phyloP scores from a whole-genome alignment of 2,797 vertebrate genomes.

The Allobates femoralis region DNA sequence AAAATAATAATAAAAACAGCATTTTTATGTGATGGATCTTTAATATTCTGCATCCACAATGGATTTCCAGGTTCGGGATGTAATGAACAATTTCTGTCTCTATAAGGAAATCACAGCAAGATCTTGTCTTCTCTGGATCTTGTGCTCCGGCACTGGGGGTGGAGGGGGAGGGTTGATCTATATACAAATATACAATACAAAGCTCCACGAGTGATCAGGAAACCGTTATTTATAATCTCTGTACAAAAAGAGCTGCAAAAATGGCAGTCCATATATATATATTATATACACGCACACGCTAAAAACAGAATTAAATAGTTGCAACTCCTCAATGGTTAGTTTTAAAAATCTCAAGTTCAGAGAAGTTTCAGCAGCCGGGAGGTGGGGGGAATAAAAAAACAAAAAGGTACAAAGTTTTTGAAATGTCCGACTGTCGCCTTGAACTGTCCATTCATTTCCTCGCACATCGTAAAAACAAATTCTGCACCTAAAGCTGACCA shows the following conservation, averaged over 20 bases:
- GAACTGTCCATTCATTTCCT: not conserved
- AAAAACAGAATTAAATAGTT: slow-evolving; percentile 38
- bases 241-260: slow-evolving; percentile 45
- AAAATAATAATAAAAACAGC: not conserved
- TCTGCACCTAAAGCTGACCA: not conserved
- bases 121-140: too few relatives aligned
- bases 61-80: not conserved
- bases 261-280: slow-evolving; percentile 4
- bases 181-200: slow-evolving; percentile 39
- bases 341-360: not conserved
- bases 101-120: not conserved
- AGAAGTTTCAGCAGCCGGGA: not conserved
- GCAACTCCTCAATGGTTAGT: not conserved
- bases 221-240: slow-evolving; percentile 44
- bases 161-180: not conserved
- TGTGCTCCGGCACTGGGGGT: not conserved
- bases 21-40: not conserved
- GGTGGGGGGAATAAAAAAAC: too few relatives aligned
- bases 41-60: not conserved
- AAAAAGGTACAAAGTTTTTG: not conserved
- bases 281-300: slow-evolving; percentile 41
- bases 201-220: slow-evolving; percentile 10
- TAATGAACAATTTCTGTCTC: not conserved
- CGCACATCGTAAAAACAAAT: not conserved
- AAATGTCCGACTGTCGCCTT: not conserved